Conservation (phyloP, 2,113 vertebrate species). For the Tenrec ecaudatus region DNA sequence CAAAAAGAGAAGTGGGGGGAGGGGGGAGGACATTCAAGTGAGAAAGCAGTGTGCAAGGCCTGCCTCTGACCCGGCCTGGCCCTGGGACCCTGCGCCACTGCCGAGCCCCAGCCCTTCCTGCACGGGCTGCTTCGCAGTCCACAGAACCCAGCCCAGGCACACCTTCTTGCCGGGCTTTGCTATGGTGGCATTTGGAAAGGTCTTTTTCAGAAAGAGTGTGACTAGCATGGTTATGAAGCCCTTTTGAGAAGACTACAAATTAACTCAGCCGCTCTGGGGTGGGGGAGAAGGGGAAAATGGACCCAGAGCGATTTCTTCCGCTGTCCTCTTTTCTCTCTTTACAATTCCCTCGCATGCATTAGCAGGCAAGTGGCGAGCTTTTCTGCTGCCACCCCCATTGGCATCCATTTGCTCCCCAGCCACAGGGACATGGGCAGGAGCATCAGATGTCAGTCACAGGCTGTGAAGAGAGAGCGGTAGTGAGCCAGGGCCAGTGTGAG, state of each 20-base stretch:
- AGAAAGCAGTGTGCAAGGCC: conserved; percentile 29
- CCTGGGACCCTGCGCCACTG: not conserved
- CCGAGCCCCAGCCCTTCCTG: not conserved
- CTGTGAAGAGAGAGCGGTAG: conserved; percentile 3
- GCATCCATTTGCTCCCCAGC: conserved; percentile 50
- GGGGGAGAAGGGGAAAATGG: not conserved
- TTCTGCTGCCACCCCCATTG: not conserved
- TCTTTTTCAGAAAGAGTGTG: not conserved
- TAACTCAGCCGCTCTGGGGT: not conserved
- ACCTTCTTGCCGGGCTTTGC: not conserved
- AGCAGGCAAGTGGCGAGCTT: not conserved
- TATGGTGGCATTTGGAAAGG: not conserved
- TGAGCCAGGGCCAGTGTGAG: not conserved
- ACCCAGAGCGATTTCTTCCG: conserved; percentile 4
- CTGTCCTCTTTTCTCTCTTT: not conserved
- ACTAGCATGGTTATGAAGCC: not conserved
- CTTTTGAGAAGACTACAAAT: not conserved
- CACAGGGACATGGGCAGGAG: not conserved
- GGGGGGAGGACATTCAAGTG: not conserved
- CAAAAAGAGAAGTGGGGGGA: conserved; percentile 12
- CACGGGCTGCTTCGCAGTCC: not conserved
- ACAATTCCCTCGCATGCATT: not conserved
- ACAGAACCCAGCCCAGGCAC: not conserved
- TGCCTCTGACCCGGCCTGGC: not conserved
- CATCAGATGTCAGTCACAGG: not conserved